A percentile compares a stretch with the other conserved stretches of the same genome.
These are phyloP conservation scores for Drosophila yooni DNA, from an alignment of 2,888 invertebrate species.

Conservation along the genomic window DNA sequence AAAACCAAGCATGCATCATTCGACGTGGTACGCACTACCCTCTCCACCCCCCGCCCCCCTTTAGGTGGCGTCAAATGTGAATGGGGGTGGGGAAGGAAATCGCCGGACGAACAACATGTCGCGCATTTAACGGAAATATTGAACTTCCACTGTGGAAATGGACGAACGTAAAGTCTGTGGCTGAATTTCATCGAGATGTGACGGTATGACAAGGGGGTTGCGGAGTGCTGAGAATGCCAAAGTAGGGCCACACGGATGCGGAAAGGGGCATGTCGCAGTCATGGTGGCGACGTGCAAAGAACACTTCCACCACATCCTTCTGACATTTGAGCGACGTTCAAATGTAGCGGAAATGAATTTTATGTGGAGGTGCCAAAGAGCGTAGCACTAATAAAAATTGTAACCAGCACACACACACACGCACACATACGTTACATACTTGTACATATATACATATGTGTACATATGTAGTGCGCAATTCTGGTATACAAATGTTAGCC, in stretches of 20 bases:
- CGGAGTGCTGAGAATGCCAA: neutral
- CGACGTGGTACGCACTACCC: neutral
- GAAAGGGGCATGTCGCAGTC: conserved; percentile 29
- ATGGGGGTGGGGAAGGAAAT: conserved; percentile 54
- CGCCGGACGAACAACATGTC: conserved; percentile 68
- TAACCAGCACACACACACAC: neutral
- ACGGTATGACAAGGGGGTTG: neutral
- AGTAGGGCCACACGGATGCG: conserved; percentile 10
- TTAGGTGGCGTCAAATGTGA: conserved; percentile 31
- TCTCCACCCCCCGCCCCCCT: neutral
- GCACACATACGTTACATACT: neutral
- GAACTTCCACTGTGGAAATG: conserved; percentile 56
- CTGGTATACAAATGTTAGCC: conserved; percentile 19
- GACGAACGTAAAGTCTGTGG: conserved; percentile 37
- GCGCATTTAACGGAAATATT: conserved; percentile 73
- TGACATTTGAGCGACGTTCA: conserved; percentile 75
- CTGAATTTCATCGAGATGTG: conserved; percentile 31
- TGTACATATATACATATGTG: neutral
- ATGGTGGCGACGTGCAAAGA: conserved; percentile 53
- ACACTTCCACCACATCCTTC: conserved; percentile 36
- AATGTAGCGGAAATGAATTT: conserved; percentile 77
- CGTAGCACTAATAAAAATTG: conserved; percentile 57
- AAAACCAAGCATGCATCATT: conserved; percentile 6
- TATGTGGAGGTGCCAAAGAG: conserved; percentile 62
- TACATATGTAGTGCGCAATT: neutral